Evolutionary conservation across 2,888 invertebrate species (phyloP).

Genomic region (Rhodophaea formosa): DNA sequence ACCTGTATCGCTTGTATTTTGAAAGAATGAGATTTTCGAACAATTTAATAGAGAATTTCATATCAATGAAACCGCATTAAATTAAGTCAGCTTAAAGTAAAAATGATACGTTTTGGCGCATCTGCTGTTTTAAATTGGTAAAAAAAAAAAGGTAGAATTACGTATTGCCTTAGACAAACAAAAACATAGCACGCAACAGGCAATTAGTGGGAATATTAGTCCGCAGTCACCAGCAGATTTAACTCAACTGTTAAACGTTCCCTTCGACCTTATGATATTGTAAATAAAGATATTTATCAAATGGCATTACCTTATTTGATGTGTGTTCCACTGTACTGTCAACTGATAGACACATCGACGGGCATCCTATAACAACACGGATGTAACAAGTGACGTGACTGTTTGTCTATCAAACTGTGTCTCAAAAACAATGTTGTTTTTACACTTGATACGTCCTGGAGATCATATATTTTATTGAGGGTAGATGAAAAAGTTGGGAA

Average conservation of each 20-base stretch:
- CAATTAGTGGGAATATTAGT: conserved; percentile 37
- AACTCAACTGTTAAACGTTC: conserved; percentile 22
- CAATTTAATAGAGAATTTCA: no score
- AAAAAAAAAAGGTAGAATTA: not conserved
- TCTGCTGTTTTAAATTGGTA: not conserved
- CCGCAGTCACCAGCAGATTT: conserved; percentile 30
- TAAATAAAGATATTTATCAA: conserved; percentile 7
- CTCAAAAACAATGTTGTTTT: not conserved
- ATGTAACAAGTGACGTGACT: conserved; percentile 25
- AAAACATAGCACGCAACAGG: conserved; percentile 27
- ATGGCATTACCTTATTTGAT: no score
- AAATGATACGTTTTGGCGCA: not conserved
- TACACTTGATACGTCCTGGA: conserved; percentile 6
- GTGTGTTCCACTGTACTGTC: conserved; percentile 26
- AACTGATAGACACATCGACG: conserved; percentile 33
- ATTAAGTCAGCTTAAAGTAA: no score
- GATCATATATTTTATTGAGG: not conserved
- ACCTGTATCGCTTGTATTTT: no score
- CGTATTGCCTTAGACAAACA: not conserved
- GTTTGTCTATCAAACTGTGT: conserved; percentile 21
- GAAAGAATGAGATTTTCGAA: no score
- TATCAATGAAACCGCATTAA: no score
- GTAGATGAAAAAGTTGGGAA: no score
- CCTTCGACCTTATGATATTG: conserved; percentile 15
- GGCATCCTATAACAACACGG: conserved; percentile 37